phyloP scores from a whole-genome alignment of 2,888 invertebrate genomes.

The Caenorhabditis angaria region DNA sequence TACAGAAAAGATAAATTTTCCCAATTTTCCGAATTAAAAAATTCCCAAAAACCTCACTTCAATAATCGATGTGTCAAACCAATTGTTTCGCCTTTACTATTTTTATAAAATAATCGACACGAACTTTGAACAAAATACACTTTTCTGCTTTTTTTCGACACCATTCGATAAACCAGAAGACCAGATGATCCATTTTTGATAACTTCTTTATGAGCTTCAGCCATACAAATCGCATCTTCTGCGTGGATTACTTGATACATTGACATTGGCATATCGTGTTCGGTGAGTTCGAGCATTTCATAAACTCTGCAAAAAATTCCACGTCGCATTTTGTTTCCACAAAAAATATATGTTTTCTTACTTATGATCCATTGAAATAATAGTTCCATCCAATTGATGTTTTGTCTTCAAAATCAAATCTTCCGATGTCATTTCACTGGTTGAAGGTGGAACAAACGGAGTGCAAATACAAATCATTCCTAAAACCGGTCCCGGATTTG shows the following conservation, averaged over 20 bases:
- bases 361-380: conserved; percentile 67
- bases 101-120: conserved; percentile 96
- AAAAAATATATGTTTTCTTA: conserved; percentile 14
- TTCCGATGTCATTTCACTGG: conserved; percentile 90
- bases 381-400: conserved; percentile 89
- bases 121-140: conserved; percentile 99
- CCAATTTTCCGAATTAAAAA: neutral
- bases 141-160: conserved; percentile 77
- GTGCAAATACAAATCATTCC: conserved; percentile 97
- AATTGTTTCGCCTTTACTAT: conserved; percentile 98
- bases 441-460: conserved; percentile 96
- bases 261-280: conserved; percentile 55
- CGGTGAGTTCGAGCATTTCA: conserved; percentile 64
- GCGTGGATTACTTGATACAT: conserved; percentile 93
- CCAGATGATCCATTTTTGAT: conserved; percentile 98
- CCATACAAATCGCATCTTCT: conserved; percentile 94
- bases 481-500: conserved; percentile 73
- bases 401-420: conserved; percentile 99
- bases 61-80: conserved; percentile 97
- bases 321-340: neutral
- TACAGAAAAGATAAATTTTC: neutral
- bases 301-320: conserved; percentile 51
- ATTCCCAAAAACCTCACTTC: conserved; percentile 78
- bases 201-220: conserved; percentile 99
- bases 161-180: conserved; percentile 96